Evolutionary conservation across 2,113 vertebrate genomes (phyloP).

Genomic region (Phaethornis superciliosus): DNA sequence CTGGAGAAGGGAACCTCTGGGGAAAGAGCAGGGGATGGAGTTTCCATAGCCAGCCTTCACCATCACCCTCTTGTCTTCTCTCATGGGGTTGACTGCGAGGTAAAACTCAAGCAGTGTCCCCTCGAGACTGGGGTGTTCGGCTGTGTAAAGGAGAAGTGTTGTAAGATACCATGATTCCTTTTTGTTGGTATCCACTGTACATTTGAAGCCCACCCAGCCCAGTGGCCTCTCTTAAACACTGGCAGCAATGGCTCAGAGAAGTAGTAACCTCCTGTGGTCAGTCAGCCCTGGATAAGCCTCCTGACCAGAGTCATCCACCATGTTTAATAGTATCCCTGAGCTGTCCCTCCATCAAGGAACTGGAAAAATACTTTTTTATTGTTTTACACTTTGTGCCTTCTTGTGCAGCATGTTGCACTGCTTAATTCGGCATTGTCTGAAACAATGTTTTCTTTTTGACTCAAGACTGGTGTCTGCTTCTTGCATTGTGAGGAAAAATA

Average conservation of each 20-base stretch:
- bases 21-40: neutral
- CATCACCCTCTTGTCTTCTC: accelerated
- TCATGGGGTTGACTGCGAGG: accelerated
- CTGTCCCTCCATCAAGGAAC: neutral
- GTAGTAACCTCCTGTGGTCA: neutral
- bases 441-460: neutral
- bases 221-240: neutral
- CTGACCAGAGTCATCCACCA: accelerated
- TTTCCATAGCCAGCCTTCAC: neutral
- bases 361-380: neutral
- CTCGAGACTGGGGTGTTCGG: neutral
- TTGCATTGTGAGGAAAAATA: neutral
- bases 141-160: too few species aligned
- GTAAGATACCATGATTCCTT: neutral
- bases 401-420: neutral
- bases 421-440: neutral
- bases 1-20: neutral
- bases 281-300: neutral
- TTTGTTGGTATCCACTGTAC: accelerated
- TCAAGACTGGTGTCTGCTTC: neutral
- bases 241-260: accelerated
- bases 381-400: neutral
- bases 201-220: neutral
- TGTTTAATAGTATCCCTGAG: neutral
- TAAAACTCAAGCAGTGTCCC: accelerated